Conservation (phyloP, 2,888 invertebrate species). For the Odiellus spinosus region DNA sequence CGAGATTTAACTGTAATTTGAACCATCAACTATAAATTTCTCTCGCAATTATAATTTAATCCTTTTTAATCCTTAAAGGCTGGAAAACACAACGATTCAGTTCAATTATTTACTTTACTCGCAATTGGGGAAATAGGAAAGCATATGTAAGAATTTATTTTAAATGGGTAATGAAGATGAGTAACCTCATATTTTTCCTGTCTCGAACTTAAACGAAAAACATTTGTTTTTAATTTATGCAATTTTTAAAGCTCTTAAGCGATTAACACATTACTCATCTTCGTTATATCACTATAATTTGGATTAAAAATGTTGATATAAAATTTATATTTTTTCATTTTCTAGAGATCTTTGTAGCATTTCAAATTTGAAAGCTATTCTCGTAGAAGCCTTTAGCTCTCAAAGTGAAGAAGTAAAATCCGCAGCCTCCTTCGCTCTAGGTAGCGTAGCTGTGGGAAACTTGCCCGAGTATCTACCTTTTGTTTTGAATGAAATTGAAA, state of each 20-base stretch:
- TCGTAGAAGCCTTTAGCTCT: conserved; percentile 69
- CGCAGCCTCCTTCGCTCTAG: conserved; percentile 90
- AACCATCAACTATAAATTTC: conserved; percentile 27
- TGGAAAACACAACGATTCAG: conserved; percentile 47
- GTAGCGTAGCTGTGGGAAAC: conserved; percentile 91
- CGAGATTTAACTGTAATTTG: conserved; percentile 28
- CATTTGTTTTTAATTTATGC: neutral
- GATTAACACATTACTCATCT: neutral
- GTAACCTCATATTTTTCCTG: neutral
- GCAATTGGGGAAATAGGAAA: conserved; percentile 95
- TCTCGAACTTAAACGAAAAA: neutral
- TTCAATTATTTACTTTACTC: conserved; percentile 79
- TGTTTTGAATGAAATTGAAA: conserved; percentile 80
- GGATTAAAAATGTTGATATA: neutral
- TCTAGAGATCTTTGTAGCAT: conserved; percentile 60
- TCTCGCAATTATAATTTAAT: too few relatives aligned
- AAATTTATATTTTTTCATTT: conserved; percentile 9
- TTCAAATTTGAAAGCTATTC: conserved; percentile 39
- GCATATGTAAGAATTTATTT: conserved; percentile 50
- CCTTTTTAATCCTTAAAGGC: too few relatives aligned
- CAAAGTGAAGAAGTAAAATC: conserved; percentile 93
- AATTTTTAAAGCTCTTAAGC: neutral
- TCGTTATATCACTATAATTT: neutral
- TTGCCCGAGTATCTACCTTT: conserved; percentile 82
- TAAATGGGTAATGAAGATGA: conserved; percentile 53